Conservation (phyloP, 2,888 invertebrate species). For the Alloplasta piceator region DNA sequence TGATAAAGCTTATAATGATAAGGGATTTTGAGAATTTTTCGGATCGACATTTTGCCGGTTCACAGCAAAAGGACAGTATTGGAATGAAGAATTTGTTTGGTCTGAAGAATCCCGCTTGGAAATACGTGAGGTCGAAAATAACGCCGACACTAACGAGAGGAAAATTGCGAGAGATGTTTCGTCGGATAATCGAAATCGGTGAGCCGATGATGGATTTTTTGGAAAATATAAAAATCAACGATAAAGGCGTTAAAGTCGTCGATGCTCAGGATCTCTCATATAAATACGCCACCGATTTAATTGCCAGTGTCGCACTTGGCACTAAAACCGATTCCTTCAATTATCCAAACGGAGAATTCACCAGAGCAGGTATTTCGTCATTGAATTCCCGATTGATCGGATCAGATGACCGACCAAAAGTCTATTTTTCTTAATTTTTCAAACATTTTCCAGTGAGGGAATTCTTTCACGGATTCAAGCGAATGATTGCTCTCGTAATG, state of each 20-base stretch:
- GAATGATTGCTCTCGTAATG: slow-evolving; percentile 78
- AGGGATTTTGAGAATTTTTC: slow-evolving; percentile 84
- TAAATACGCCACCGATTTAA: slow-evolving; percentile 78
- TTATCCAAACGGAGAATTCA: slow-evolving; percentile 74
- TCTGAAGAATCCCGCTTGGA: slow-evolving; percentile 85
- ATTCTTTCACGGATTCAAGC: slow-evolving; percentile 78
- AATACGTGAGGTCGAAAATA: slow-evolving; percentile 83
- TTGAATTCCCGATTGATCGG: too few species aligned
- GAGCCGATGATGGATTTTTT: slow-evolving; percentile 76
- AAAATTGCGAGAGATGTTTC: slow-evolving; percentile 85
- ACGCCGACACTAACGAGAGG: slow-evolving; percentile 85
- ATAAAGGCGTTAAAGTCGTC: slow-evolving; percentile 67
- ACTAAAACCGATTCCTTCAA: slow-evolving; percentile 74
- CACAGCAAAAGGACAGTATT: slow-evolving; percentile 82
- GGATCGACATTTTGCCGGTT: slow-evolving; percentile 82
- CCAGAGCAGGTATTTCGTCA: slow-evolving; percentile 69
- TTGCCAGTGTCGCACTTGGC: slow-evolving; percentile 70
- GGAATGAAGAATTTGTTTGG: slow-evolving; percentile 82
- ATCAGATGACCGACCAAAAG: too few species aligned
- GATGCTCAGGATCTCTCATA: slow-evolving; percentile 77
- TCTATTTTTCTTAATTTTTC: slow-evolving; percentile 18
- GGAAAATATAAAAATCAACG: slow-evolving; percentile 53
- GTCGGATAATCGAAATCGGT: slow-evolving; percentile 82
- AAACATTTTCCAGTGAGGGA: slow-evolving; percentile 70
- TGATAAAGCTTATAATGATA: slow-evolving; percentile 83